phyloP scores from a whole-genome alignment of 2,113 vertebrate genomes.

The Castor canadensis region DNA sequence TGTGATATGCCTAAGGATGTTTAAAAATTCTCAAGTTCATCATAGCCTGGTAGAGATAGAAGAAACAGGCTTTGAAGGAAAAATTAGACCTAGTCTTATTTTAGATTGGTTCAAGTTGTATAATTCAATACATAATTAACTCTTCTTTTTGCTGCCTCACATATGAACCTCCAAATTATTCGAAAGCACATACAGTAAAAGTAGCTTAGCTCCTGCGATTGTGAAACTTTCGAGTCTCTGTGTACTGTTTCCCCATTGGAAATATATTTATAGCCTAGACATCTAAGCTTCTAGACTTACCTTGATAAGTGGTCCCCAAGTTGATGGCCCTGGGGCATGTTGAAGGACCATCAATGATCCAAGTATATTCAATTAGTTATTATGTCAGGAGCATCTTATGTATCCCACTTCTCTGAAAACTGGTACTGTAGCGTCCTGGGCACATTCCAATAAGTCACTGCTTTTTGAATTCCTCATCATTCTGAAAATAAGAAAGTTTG shows the following conservation, averaged over 20 bases:
- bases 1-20: not conserved
- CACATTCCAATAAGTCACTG: not conserved
- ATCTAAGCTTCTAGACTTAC: constrained; percentile 30
- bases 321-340: constrained; percentile 45
- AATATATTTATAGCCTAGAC: constrained; percentile 43
- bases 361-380: constrained; percentile 27
- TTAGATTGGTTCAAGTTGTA: not conserved
- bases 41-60: not conserved
- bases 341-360: not conserved
- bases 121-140: not conserved
- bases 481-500: not conserved
- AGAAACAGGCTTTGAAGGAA: not conserved
- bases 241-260: not conserved
- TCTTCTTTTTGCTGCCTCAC: not conserved
- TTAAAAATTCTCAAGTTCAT: not conserved
- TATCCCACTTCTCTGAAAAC: constrained; percentile 3
- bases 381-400: not conserved
- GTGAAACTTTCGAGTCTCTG: not conserved
- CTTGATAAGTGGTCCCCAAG: constrained; percentile 62
- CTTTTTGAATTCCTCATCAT: not conserved
- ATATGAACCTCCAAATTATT: not conserved
- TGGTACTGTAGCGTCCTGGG: not conserved
- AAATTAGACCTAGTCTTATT: not conserved
- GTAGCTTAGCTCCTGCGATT: not conserved
- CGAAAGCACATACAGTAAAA: not conserved